Evolutionary conservation across 2,113 vertebrate genomes (phyloP).

Genomic region (Aviceda subcristata): DNA sequence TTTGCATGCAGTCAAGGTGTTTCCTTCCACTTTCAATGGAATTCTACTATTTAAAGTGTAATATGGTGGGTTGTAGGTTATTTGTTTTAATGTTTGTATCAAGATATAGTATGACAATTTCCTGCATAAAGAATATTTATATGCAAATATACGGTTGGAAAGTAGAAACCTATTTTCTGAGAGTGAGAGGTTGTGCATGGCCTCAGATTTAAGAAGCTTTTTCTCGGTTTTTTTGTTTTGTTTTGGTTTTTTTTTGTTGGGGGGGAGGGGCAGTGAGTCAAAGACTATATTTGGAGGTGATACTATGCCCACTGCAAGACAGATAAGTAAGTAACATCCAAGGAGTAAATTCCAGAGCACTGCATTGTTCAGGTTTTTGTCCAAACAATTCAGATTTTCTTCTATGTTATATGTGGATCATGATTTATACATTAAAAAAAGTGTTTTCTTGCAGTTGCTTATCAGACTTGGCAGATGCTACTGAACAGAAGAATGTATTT

Average conservation of each 20-base stretch:
- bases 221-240: too few species aligned
- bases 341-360: neutral
- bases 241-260: neutral
- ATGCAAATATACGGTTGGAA: neutral
- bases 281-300: neutral
- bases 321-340: neutral
- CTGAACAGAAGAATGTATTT: neutral
- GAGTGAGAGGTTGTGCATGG: neutral
- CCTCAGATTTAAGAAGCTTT: neutral
- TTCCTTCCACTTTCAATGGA: neutral
- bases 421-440: constrained; percentile 3
- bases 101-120: neutral
- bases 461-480: constrained; percentile 40
- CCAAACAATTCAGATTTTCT: neutral
- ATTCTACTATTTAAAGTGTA: neutral
- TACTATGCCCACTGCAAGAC: neutral
- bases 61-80: neutral
- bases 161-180: neutral
- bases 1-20: neutral
- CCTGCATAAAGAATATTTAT: neutral
- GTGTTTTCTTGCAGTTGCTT: constrained; percentile 17
- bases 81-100: neutral
- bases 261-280: neutral
- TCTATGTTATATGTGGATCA: neutral
- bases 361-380: neutral